A percentile compares a stretch with the other conserved stretches of the same genome.
Evolutionary conservation across 2,888 invertebrate species (phyloP).

Genomic region (Sympetrum striolatum): DNA sequence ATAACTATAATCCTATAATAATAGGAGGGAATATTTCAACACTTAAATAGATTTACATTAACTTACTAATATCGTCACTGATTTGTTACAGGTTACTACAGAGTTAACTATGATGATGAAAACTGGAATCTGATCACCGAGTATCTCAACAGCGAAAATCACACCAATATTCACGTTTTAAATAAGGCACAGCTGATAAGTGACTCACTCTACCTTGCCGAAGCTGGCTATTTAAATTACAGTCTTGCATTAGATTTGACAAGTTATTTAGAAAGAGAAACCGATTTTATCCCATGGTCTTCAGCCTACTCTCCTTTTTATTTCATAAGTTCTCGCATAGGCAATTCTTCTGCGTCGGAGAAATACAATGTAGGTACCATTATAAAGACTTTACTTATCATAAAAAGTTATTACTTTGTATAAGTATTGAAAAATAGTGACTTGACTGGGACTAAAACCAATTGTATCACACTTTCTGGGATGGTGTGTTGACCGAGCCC

Average conservation of each 20-base stretch:
- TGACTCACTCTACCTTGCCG: slow-evolving; percentile 47
- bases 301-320: slow-evolving; percentile 61
- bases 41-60: neutral
- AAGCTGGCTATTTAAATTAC: slow-evolving; percentile 47
- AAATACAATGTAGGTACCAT: neutral
- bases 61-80: neutral
- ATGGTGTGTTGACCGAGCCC: too few species aligned
- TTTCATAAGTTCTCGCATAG: neutral
- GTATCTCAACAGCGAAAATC: slow-evolving; percentile 61
- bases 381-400: neutral
- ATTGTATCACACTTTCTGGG: too few species aligned
- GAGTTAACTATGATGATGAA: slow-evolving; percentile 70
- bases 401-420: neutral
- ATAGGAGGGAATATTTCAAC: too few species aligned
- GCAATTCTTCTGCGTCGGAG: neutral
- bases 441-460: too few species aligned
- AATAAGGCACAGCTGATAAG: slow-evolving; percentile 76
- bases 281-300: slow-evolving; percentile 80
- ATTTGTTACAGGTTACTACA: slow-evolving; percentile 67
- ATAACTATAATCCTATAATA: too few species aligned
- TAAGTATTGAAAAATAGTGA: too few species aligned
- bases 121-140: slow-evolving; percentile 67
- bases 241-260: slow-evolving; percentile 69
- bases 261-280: slow-evolving; percentile 72
- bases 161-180: slow-evolving; percentile 65